phyloP scores from a whole-genome alignment of 2,888 invertebrate species.

The Cremastobaeus sp. region DNA sequence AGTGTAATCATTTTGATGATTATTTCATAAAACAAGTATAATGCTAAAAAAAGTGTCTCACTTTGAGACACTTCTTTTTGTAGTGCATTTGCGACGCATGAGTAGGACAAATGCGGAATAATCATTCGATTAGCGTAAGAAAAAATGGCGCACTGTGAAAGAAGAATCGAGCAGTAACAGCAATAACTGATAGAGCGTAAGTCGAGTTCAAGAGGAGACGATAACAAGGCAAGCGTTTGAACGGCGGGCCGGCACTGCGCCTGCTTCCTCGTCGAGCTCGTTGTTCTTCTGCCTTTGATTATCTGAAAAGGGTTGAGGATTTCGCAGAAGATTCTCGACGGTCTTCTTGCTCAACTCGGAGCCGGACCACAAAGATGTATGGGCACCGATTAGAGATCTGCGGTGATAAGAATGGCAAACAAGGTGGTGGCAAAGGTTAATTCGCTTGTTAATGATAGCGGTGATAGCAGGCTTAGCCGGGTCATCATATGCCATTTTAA shows the following conservation, averaged over 20 bases:
- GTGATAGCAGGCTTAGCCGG: slow-evolving; percentile 39
- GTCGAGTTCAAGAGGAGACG: slow-evolving; percentile 50
- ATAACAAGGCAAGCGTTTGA: slow-evolving; percentile 49
- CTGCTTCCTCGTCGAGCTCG: slow-evolving; percentile 7
- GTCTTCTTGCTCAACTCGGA: slow-evolving; percentile 26
- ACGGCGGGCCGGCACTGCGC: slow-evolving; percentile 16
- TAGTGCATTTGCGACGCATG: too few species aligned
- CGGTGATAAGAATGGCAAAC: slow-evolving; percentile 51
- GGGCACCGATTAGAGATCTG: slow-evolving; percentile 61
- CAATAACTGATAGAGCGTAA: slow-evolving; percentile 28
- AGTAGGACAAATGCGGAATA: too few species aligned
- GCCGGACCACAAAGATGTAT: slow-evolving; percentile 43
- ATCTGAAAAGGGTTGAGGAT: slow-evolving; percentile 28
- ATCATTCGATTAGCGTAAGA: too few species aligned
- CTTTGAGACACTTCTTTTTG: too few species aligned
- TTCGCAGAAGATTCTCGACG: slow-evolving; percentile 50
- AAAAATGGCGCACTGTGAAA: too few species aligned
- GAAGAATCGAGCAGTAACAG: slow-evolving; percentile 19
- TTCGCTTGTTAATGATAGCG: slow-evolving; percentile 56
- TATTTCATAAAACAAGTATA: too few species aligned
- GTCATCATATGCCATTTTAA: slow-evolving; percentile 7
- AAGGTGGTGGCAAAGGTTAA: slow-evolving; percentile 56
- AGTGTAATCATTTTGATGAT: too few species aligned
- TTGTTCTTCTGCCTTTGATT: slow-evolving; percentile 27
- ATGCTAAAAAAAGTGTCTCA: too few species aligned